Conservation (phyloP, 30 jellyfish, hydroid and myxozoan genomes). For the Calvadosia cruxmelitensis region DNA sequence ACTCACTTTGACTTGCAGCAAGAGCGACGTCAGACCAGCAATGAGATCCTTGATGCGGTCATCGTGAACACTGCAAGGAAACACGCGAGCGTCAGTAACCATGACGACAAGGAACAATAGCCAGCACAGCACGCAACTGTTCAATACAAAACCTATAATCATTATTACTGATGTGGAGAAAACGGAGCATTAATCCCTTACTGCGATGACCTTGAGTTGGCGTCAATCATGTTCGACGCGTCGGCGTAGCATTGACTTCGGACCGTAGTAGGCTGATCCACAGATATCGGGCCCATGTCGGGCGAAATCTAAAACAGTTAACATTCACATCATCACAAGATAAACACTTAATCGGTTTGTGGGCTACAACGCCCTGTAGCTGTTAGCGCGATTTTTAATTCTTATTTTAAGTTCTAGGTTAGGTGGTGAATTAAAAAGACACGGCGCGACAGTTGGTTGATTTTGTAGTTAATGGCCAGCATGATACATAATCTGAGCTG, state of each 20-base stretch:
- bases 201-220: background rate
- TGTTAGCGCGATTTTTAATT: too few relatives aligned
- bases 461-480: too few relatives aligned
- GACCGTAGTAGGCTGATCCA: background rate
- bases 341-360: background rate
- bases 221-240: background rate
- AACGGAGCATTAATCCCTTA: background rate
- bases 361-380: background rate
- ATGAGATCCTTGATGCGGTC: conserved; percentile 43
- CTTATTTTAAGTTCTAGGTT: too few relatives aligned
- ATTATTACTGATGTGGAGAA: too few relatives aligned
- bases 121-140: too few relatives aligned
- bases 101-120: too few relatives aligned
- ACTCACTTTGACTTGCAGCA: conserved; percentile 48
- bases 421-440: too few relatives aligned
- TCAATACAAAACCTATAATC: too few relatives aligned
- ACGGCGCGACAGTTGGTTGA: too few relatives aligned
- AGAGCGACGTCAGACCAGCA: conserved; percentile 53
- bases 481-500: too few relatives aligned
- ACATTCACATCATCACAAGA: too few relatives aligned
- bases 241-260: background rate
- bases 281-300: background rate
- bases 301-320: background rate
- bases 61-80: background rate
- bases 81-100: background rate